Base-by-base conservation (phyloP, 2,888 invertebrate genomes). In the Netelia inedita region DNA sequence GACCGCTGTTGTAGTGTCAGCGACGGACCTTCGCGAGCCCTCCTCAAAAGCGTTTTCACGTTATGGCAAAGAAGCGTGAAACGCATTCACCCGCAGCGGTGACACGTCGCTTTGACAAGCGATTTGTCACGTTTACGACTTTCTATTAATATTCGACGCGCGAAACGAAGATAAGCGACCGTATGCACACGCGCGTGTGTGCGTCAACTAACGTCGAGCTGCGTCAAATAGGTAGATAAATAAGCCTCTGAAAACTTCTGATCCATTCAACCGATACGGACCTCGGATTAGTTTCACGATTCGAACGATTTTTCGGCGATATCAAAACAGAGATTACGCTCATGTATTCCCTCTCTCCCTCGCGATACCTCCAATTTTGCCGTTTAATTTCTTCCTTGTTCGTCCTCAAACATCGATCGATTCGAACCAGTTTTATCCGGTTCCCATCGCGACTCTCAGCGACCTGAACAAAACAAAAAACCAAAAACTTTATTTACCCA, bases 81-180 rank as follows among this genome's bases (percentile, higher is more conserved):
- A 74, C 55, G 46, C 71, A 28, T 41, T 35, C 53, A 43, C 21
- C 16, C 69, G n/a, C 68, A 61, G 69, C 73, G 84, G 88, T 71
- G 88, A 89, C 89, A 88, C 76, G 87, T 88, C 87, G 87, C 76
- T 78, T 82, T 90, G 89, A 90, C 89, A 90, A 88, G 82, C 86
- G 87, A 91, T 89, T 91, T 89, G 88, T 90, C 89, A 89, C 76
- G 86, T 82, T 90, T 88, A 89, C 87, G 88, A 91, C 83, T 81
- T 66, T 73, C 87, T 86, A 88, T 90, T 90, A 91, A 89, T 88
- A 88, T 87, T 87, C 86, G 74, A 83, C 55, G 79, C 82, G 66
- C 85, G 61, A 10, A 10, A n/a, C 28, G 28, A 6, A 50, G 66
- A 75, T 81, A 59, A 66, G 43, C 21, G 41, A n/a, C 21, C 66